phyloP scores from a whole-genome alignment of 2,797 vertebrate genomes.

The Phaenicophaeus curvirostris region DNA sequence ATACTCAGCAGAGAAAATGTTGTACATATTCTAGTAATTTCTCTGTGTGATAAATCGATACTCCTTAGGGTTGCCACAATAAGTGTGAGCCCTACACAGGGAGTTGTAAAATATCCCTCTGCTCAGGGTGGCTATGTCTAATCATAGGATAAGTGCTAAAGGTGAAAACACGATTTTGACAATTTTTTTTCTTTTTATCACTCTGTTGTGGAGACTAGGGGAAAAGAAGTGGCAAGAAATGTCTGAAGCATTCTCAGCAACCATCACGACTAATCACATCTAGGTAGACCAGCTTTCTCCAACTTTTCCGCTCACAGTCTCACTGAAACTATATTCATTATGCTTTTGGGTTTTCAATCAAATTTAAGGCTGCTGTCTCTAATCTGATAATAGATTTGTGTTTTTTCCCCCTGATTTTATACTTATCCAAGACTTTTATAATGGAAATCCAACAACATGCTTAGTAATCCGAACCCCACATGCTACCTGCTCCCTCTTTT shows the following conservation, averaged over 20 bases:
- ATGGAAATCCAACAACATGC: not conserved
- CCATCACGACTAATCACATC: not conserved
- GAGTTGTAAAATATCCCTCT: not conserved
- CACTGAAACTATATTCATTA: not conserved
- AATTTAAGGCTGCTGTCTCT: not conserved
- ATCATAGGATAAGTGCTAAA: not conserved
- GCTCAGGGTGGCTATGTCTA: not conserved
- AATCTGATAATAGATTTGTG: not conserved
- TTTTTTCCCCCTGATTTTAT: not conserved
- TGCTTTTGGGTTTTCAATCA: not conserved
- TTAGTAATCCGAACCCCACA: rapidly evolving
- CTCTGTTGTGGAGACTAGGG: not conserved
- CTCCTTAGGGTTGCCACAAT: not conserved
- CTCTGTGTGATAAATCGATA: not conserved
- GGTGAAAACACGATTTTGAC: not conserved
- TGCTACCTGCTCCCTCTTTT: not conserved
- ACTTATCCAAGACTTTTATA: not conserved
- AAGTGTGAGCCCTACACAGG: not conserved
- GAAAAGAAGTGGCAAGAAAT: not conserved
- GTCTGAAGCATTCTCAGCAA: not conserved
- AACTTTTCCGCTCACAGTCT: not conserved
- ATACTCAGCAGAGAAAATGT: not conserved
- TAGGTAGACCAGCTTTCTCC: not conserved
- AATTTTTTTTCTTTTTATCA: not conserved
- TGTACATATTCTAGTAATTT: not conserved